Evolutionary conservation across 2,888 invertebrate genomes (phyloP).

Genomic region (Clepsis dumicolana): DNA sequence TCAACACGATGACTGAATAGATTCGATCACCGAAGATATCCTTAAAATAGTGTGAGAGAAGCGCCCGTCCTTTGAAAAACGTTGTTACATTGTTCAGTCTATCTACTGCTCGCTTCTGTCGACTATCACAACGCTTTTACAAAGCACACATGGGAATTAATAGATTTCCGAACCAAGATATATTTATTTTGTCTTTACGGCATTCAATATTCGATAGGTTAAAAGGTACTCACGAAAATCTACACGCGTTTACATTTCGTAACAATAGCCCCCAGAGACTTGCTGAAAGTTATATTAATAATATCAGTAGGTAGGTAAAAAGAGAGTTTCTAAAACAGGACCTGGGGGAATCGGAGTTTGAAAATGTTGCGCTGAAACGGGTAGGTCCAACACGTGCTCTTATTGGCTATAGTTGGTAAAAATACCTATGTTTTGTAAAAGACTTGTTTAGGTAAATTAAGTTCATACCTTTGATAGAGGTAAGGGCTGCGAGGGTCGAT

Average conservation of each 20-base stretch:
- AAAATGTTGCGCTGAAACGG: constrained; percentile 32
- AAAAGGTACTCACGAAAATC: neutral
- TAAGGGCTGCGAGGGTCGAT: neutral
- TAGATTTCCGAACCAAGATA: constrained; percentile 32
- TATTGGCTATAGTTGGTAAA: neutral
- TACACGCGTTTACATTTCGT: constrained; percentile 16
- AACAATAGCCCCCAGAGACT: constrained; percentile 29
- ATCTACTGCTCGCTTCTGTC: constrained; percentile 24
- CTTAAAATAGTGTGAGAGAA: neutral
- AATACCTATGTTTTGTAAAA: neutral
- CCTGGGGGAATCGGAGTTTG: constrained; percentile 21
- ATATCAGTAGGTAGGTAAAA: too few species aligned
- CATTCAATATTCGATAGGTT: constrained; percentile 24
- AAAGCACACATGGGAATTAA: constrained; percentile 33
- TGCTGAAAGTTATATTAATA: constrained; percentile 15
- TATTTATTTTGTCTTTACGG: constrained; percentile 25
- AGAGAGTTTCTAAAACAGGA: constrained; percentile 26
- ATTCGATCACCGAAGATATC: neutral
- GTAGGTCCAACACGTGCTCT: constrained; percentile 13
- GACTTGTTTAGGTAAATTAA: neutral
- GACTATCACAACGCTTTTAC: constrained; percentile 20
- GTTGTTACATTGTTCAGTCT: neutral
- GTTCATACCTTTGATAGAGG: neutral
- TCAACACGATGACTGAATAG: neutral
- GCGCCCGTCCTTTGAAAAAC: neutral